Evolutionary conservation across 2,888 invertebrate species (phyloP), one percentile per base, ranked within the genome.

Genomic region (Drosophila greeni): DNA sequence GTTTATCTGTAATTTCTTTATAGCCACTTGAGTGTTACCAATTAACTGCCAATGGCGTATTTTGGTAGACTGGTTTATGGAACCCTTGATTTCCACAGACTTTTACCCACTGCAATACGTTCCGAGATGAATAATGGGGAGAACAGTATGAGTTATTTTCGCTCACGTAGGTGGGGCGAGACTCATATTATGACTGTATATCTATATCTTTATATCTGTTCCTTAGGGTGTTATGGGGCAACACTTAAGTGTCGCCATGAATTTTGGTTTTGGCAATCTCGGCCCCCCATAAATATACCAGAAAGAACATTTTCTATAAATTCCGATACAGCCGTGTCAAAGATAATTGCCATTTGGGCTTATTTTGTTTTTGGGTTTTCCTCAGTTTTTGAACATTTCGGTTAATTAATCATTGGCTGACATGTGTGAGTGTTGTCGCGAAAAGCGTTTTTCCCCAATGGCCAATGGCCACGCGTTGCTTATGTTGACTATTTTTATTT

Each of bases 361-460:
- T 33, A 7, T 47, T 55, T 36, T 33, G 11, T 29, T 33, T 37
- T 52, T 42, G 66, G 34, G 23, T 40, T 47, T 48, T 40, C 31
- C 31, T 54, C 11, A 24, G 34, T 36, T 43, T 36, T 59, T 29
- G 14, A 45, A 58, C 39, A 49, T 23, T 58, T 69, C 6, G 49
- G 26, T 45, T 66, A 60, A 66, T 69, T 66, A 59, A 66, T 66
- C 70, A 70, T 51, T 69, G 37, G 31, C 57, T 8, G 42, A 39
- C 36, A 36, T 47, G 55, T 42, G 47, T 31, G 59, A 42, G 39
- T 65, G 47, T 40, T 45, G n/a, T 31, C 40, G n/a, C 20, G 59
- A 62, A 66, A 62, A 52, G n/a, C 49, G 31, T 20, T 54, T 42
- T 66, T 39, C 62, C 61, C 39, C 39, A 66, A 36, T 53, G 31